These are phyloP conservation scores for Orchestia grillus DNA, from an alignment of 1,140 invertebrate species.

Conservation along the genomic window DNA sequence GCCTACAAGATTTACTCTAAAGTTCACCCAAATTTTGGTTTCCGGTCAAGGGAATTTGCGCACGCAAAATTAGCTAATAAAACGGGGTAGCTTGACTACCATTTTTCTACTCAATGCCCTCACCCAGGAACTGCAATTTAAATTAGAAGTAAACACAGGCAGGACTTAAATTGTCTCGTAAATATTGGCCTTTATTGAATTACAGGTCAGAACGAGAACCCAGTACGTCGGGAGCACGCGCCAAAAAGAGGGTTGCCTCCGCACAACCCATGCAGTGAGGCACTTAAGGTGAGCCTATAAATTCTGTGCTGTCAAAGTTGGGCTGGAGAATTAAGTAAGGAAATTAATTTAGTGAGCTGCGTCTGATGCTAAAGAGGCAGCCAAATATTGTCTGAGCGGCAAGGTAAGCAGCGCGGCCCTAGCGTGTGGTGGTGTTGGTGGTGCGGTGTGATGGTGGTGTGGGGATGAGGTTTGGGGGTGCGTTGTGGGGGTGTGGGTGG, in stretches of 20 bases:
- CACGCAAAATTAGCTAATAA: background rate
- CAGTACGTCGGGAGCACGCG: background rate
- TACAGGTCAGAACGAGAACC: background rate
- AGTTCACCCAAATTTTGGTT: background rate
- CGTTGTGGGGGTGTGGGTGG: background rate
- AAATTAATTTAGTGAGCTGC: constrained; percentile 54
- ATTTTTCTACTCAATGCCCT: background rate
- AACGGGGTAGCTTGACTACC: background rate
- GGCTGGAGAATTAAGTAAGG: constrained; percentile 49
- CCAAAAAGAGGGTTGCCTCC: background rate
- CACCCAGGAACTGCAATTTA: background rate
- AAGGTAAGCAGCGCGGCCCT: constrained; percentile 10
- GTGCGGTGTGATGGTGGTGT: background rate
- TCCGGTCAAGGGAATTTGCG: background rate
- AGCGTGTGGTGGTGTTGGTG: background rate
- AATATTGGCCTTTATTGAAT: background rate
- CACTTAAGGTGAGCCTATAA: constrained; percentile 46
- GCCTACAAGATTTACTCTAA: background rate
- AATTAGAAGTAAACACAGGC: background rate
- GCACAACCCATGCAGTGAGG: background rate
- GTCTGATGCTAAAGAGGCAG: constrained; percentile 51
- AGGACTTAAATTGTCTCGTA: background rate
- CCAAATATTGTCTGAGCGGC: constrained; percentile 45
- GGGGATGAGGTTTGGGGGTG: background rate
- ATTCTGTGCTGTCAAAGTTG: constrained; percentile 43